These are phyloP conservation scores for Blomia tropicalis DNA, from an alignment of 2,888 invertebrate genomes.

Conservation along the genomic window DNA sequence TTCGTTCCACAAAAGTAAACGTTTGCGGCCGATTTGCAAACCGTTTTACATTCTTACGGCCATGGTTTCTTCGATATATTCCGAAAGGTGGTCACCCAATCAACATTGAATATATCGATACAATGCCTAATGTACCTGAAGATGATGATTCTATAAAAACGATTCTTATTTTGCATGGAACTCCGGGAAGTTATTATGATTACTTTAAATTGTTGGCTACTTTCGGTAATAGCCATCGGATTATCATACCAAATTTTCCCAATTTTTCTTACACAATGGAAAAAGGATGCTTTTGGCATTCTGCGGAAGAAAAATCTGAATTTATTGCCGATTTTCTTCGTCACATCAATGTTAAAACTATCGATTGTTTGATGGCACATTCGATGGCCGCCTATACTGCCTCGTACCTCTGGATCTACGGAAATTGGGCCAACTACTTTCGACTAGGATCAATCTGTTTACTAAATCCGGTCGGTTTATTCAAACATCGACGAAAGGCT, in stretches of 20 bases:
- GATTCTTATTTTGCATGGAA: constrained; percentile 18
- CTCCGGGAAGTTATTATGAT: constrained; percentile 21
- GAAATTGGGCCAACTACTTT: background rate
- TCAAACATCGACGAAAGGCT: background rate
- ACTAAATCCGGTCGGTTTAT: background rate
- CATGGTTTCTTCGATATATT: constrained; percentile 15
- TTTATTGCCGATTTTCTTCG: constrained; percentile 4
- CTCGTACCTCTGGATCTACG: constrained; percentile 20
- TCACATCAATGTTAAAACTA: background rate
- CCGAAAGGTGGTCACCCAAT: constrained; percentile 3
- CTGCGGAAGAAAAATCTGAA: constrained; percentile 21
- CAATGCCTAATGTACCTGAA: constrained; percentile 4
- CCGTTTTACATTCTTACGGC: background rate
- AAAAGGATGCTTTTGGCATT: constrained; percentile 20
- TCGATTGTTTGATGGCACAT: constrained; percentile 19
- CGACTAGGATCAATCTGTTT: background rate
- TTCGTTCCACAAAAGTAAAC: background rate
- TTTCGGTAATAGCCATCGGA: constrained; percentile 10
- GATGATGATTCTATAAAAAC: background rate
- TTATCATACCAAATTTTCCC: constrained; percentile 22
- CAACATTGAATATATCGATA: constrained; percentile 16
- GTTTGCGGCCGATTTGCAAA: background rate
- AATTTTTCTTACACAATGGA: constrained; percentile 13
- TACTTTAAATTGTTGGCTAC: background rate
- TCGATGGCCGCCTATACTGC: constrained; percentile 15